Evolutionary conservation across 2,113 vertebrate genomes (phyloP).

Genomic region (Sturnira hondurensis): DNA sequence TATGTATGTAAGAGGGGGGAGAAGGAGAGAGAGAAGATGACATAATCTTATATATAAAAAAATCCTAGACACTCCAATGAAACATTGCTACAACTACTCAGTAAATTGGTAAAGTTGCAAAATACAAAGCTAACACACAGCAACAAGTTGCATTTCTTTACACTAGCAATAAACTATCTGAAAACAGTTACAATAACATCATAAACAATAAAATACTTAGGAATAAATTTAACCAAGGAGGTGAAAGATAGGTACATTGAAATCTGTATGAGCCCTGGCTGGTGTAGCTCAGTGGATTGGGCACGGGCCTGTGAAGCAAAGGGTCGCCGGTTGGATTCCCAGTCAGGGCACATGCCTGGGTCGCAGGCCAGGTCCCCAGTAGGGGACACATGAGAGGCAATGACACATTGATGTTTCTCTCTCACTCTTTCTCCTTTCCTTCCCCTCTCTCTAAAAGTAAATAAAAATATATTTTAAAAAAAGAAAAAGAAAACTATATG

Average conservation of each 20-base stretch:
- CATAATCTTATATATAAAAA: background rate
- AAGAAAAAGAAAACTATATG: background rate
- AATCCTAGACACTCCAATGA: background rate
- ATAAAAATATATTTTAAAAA: too few relatives aligned
- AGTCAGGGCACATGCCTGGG: too few relatives aligned
- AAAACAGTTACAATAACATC: background rate
- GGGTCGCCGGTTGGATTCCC: too few relatives aligned
- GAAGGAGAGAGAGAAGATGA: background rate
- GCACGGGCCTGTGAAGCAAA: too few relatives aligned
- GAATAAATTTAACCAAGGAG: background rate
- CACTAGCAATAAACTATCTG: background rate
- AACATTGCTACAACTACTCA: background rate
- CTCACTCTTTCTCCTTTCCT: too few relatives aligned
- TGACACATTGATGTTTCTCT: too few relatives aligned
- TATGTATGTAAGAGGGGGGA: background rate
- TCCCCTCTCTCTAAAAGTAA: too few relatives aligned
- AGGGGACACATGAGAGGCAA: too few relatives aligned
- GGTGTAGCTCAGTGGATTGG: too few relatives aligned
- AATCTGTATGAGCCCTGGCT: background rate
- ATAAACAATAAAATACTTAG: background rate
- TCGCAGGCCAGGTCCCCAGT: too few relatives aligned
- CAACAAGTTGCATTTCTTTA: background rate
- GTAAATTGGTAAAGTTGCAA: background rate
- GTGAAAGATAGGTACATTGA: background rate
- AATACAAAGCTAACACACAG: background rate